A percentile compares a stretch with the other conserved stretches of the same genome.
These are phyloP conservation scores for Actinemys pallida DNA, from an alignment of 2,113 vertebrate species.

Conservation along the genomic window DNA sequence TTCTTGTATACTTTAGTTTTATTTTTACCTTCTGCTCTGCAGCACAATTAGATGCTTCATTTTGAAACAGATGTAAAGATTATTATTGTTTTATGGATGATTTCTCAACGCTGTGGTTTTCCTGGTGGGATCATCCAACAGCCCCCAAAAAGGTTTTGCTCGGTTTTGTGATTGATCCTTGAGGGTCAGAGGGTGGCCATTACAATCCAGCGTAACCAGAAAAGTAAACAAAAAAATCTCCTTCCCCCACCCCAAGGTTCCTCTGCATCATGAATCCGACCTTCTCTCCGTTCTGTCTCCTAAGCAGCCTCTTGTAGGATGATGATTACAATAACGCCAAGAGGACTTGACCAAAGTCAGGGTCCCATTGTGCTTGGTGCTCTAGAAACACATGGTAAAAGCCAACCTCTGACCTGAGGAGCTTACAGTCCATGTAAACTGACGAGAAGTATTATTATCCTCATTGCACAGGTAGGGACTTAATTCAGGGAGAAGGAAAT, in stretches of 20 bases:
- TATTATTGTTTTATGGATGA: conserved; percentile 46
- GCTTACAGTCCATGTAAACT: not conserved
- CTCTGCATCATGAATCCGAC: not conserved
- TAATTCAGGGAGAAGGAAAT: not conserved
- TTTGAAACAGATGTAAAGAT: conserved; percentile 36
- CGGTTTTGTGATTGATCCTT: conserved; percentile 48
- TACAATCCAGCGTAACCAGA: conserved; percentile 46
- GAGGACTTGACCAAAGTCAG: not conserved
- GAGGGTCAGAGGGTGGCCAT: not conserved
- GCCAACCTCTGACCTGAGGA: not conserved
- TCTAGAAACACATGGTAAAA: not conserved
- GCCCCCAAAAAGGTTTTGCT: conserved; percentile 21
- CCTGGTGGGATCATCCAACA: conserved; percentile 49
- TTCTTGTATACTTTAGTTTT: conserved; percentile 8
- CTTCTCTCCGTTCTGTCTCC: not conserved
- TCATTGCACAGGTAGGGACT: not conserved
- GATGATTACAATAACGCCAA: not conserved
- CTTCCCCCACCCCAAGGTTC: not conserved
- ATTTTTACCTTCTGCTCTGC: conserved; percentile 50
- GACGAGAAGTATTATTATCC: not conserved
- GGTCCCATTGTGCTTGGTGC: not conserved
- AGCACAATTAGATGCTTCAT: conserved; percentile 40
- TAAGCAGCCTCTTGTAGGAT: not conserved
- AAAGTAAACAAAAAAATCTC: conserved; percentile 21
- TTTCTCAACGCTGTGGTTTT: conserved; percentile 60